Conservation (phyloP, 2,888 invertebrate genomes). For the Bellardia pandia region DNA sequence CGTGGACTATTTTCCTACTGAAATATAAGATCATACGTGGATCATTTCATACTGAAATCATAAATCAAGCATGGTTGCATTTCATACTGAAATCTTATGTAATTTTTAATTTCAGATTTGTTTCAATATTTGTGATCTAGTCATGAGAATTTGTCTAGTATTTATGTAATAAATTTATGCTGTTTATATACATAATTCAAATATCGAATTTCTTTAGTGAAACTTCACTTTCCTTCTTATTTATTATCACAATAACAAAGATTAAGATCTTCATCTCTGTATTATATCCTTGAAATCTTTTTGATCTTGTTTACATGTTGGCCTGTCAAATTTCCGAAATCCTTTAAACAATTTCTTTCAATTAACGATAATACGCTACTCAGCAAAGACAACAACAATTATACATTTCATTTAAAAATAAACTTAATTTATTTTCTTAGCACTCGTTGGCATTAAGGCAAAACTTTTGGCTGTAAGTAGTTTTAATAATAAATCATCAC, state of each 20-base stretch:
- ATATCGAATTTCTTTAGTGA: not conserved
- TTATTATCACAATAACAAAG: not conserved
- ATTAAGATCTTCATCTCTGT: constrained; percentile 19
- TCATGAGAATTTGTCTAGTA: no score
- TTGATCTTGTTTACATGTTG: constrained; percentile 43
- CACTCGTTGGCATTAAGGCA: not conserved
- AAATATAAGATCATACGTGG: no score
- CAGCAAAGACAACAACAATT: constrained; percentile 1
- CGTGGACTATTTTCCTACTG: no score
- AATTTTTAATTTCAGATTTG: no score
- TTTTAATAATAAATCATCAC: constrained; percentile 68
- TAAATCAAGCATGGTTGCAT: no score
- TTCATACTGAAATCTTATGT: no score
- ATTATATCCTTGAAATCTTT: constrained; percentile 1
- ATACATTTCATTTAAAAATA: no score
- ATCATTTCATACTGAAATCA: no score
- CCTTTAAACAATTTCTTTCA: constrained; percentile 48
- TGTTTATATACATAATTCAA: no score
- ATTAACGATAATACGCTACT: constrained; percentile 40
- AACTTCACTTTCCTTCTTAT: not conserved
- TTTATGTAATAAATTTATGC: no score
- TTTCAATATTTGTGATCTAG: no score
- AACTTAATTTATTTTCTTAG: not conserved
- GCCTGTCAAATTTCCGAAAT: constrained; percentile 34
- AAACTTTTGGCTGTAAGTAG: not conserved